A percentile compares a stretch with the other conserved stretches of the same genome.
phyloP scores from a whole-genome alignment of 2,797 vertebrate species.

The Cichlasoma orientale region DNA sequence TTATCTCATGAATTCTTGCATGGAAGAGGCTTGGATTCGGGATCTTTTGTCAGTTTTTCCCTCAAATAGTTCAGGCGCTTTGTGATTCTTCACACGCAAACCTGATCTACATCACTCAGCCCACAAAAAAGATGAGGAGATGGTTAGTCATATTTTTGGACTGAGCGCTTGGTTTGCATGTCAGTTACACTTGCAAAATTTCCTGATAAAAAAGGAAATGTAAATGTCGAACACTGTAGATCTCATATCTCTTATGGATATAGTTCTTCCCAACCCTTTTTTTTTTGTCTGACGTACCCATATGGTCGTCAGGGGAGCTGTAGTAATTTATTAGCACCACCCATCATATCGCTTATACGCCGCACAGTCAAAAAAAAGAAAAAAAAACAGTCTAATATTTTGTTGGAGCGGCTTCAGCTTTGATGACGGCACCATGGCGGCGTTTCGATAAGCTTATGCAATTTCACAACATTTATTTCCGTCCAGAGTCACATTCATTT shows the following conservation, averaged over 20 bases:
- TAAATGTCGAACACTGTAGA: not conserved
- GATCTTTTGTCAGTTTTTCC: slow-evolving; percentile 23
- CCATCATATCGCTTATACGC: not conserved
- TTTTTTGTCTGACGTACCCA: no score
- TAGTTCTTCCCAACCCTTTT: not conserved
- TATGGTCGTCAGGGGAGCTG: not conserved
- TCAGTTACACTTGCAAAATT: slow-evolving; percentile 29
- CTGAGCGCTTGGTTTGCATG: not conserved
- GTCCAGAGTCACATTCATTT: not conserved
- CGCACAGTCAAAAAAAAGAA: no score
- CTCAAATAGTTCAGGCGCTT: slow-evolving; percentile 13
- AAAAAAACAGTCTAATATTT: not conserved
- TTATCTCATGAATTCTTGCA: slow-evolving; percentile 40
- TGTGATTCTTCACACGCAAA: slow-evolving; percentile 52
- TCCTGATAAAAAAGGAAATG: not conserved
- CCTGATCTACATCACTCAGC: slow-evolving; percentile 52
- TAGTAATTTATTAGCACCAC: not conserved
- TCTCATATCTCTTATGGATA: not conserved
- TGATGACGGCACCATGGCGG: not conserved
- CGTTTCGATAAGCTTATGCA: not conserved
- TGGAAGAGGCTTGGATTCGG: slow-evolving; percentile 5
- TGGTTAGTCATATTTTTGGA: slow-evolving; percentile 57
- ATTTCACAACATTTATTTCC: no score
- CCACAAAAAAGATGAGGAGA: slow-evolving; percentile 27
- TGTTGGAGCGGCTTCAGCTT: not conserved